These are phyloP conservation scores for Umimayanthus kanabou DNA, from an alignment of 92 coral and sea anemone genomes.

Conservation along the genomic window DNA sequence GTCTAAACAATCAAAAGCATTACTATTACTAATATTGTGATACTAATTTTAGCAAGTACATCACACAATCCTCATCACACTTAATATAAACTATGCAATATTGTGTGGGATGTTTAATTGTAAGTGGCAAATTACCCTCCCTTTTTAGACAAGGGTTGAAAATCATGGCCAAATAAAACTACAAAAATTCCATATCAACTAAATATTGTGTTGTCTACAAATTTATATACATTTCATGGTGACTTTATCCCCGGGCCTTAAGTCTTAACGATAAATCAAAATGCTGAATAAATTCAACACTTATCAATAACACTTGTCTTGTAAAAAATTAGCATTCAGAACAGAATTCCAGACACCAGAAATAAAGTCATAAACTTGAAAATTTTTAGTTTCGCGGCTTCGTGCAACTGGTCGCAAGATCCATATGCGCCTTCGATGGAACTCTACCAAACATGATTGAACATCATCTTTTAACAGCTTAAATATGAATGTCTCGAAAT, in stretches of 20 bases:
- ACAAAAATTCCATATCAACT: conserved; percentile 13
- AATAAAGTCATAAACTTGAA: too few relatives aligned
- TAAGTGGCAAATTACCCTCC: too few relatives aligned
- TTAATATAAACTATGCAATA: too few relatives aligned
- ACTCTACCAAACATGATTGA: neutral
- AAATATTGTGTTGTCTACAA: neutral
- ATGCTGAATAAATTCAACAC: neutral
- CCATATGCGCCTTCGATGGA: neutral
- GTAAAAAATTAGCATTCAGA: neutral
- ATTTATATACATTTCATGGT: neutral
- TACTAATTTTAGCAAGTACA: neutral
- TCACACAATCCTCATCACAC: neutral
- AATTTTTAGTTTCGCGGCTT: too few relatives aligned
- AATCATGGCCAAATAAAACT: neutral
- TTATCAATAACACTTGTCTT: neutral
- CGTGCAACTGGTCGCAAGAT: neutral
- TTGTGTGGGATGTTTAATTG: neutral
- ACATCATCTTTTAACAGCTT: too few relatives aligned
- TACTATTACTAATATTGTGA: neutral
- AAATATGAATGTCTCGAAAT: too few relatives aligned
- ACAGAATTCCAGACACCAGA: neutral
- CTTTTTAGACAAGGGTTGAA: too few relatives aligned
- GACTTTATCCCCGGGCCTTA: too few relatives aligned
- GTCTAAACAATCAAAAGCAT: too few relatives aligned
- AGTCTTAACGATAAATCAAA: neutral